These are phyloP conservation scores for Nasonia oneida DNA, from an alignment of 2,888 invertebrate species.

Conservation along the genomic window DNA sequence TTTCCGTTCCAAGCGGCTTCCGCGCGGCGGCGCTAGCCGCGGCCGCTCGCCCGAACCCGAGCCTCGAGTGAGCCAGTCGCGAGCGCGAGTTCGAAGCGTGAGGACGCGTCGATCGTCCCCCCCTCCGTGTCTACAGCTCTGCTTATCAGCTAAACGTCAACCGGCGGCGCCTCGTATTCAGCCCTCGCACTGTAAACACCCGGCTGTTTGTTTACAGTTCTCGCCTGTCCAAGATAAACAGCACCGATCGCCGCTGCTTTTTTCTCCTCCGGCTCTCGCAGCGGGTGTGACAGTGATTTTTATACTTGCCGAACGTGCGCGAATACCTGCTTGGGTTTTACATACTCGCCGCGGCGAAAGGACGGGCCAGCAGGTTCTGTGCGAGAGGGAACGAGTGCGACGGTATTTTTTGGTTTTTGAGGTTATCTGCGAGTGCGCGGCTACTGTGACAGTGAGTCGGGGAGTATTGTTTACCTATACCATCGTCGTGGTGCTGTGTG, in stretches of 20 bases:
- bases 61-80: slow-evolving; percentile 68
- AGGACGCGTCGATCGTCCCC: slow-evolving; percentile 63
- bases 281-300: background rate
- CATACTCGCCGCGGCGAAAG: too few relatives aligned
- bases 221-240: background rate
- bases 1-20: slow-evolving; percentile 56
- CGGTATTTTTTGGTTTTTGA: background rate
- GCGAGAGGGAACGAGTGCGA: background rate
- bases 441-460: background rate
- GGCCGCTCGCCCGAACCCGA: slow-evolving; percentile 31
- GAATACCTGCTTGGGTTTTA: background rate
- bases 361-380: too few relatives aligned
- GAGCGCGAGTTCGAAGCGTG: slow-evolving; percentile 71
- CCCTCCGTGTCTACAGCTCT: background rate
- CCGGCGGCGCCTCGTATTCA: background rate
- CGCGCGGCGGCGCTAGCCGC: slow-evolving; percentile 66
- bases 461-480: background rate
- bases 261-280: background rate
- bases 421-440: background rate
- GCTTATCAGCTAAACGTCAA: background rate
- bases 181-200: background rate
- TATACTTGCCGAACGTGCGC: background rate
- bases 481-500: background rate
- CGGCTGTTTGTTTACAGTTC: slow-evolving; percentile 4
- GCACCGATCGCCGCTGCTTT: background rate